Percentiles rank a stretch among this genome's conserved stretches.
phyloP scores from a whole-genome alignment of 92 coral and sea anemone genomes.

The Epizoanthus illoricatus region DNA sequence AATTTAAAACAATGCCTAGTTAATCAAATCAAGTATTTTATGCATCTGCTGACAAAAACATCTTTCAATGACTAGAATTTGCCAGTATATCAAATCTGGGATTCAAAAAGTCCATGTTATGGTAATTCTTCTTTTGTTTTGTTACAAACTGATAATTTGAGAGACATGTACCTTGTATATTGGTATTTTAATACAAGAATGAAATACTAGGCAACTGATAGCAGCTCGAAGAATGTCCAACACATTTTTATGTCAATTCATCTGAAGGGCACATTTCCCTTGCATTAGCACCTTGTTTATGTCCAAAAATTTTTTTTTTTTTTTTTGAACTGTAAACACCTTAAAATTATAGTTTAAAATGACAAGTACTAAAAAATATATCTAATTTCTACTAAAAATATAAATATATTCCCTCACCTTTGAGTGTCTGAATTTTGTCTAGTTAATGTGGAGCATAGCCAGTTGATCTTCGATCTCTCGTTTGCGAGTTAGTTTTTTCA shows the following conservation, averaged over 20 bases:
- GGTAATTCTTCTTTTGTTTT: not conserved
- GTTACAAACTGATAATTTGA: not conserved
- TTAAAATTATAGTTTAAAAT: not conserved
- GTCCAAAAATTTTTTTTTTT: not conserved
- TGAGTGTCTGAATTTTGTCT: slow-evolving; percentile 14
- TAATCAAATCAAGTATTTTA: no score
- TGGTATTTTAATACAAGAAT: not conserved
- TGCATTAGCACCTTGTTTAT: not conserved
- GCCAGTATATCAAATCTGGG: no score
- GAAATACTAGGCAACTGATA: slow-evolving; percentile 26
- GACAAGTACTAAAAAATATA: not conserved
- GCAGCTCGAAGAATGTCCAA: slow-evolving; percentile 21
- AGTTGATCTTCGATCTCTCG: slow-evolving; percentile 76
- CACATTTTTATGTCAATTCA: slow-evolving; percentile 22
- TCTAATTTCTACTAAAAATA: not conserved
- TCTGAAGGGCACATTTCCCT: slow-evolving; percentile 1
- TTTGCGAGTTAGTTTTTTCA: slow-evolving; percentile 83
- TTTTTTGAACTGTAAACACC: not conserved
- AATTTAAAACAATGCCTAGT: no score
- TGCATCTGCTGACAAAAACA: no score
- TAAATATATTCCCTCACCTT: slow-evolving; percentile 20
- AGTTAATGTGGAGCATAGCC: slow-evolving; percentile 56
- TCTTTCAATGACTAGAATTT: no score
- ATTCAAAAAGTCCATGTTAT: no score
- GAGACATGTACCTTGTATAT: not conserved